Conservation (phyloP, 1,140 invertebrate genomes). For the Brachystomella parvula region DNA sequence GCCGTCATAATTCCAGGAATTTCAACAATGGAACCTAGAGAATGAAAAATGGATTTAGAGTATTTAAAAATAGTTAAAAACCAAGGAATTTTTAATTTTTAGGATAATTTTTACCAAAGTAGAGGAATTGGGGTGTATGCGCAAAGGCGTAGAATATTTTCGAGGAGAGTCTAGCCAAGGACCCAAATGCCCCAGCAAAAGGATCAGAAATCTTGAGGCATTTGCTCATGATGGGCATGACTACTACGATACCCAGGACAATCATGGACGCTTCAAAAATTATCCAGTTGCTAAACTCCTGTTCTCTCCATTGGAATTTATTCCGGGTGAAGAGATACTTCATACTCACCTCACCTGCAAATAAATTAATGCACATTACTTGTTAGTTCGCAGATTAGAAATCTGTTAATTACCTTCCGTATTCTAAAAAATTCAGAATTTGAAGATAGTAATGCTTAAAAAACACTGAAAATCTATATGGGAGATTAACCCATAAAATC, state of each 20-base stretch:
- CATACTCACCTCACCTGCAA: constrained; percentile 69
- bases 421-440: no score
- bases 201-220: constrained; percentile 32
- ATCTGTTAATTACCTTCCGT: not conserved
- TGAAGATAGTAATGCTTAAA: no score
- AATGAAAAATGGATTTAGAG: constrained; percentile 6
- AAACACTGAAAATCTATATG: no score
- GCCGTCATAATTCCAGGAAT: constrained; percentile 33
- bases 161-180: constrained; percentile 20
- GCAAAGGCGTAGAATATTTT: constrained; percentile 24
- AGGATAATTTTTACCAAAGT: constrained; percentile 14
- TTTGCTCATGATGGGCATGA: constrained; percentile 35
- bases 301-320: constrained; percentile 75
- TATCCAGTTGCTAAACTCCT: constrained; percentile 65
- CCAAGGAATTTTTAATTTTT: no score
- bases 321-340: constrained; percentile 69
- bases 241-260: constrained; percentile 25
- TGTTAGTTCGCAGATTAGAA: not conserved
- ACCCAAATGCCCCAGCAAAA: constrained; percentile 25
- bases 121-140: constrained; percentile 20
- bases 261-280: constrained; percentile 31
- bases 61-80: not conserved
- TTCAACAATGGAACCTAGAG: constrained; percentile 15
- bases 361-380: not conserved
- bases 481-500: no score